phyloP scores from a whole-genome alignment of 2,113 vertebrate species.

The Halcyon senegalensis region DNA sequence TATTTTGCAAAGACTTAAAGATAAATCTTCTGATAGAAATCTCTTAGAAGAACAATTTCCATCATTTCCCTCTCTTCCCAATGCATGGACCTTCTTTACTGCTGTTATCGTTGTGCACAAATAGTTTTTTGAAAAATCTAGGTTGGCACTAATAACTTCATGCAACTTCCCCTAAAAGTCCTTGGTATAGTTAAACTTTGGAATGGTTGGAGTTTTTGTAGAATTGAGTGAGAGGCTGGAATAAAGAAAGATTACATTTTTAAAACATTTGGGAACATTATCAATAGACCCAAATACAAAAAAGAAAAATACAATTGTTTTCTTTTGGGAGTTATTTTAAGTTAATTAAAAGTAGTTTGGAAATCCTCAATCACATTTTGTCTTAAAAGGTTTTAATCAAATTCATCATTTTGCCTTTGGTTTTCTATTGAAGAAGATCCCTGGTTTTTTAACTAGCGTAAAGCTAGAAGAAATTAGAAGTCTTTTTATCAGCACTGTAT shows the following conservation, averaged over 20 bases:
- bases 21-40: constrained; percentile 1
- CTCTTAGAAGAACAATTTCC: constrained; percentile 2
- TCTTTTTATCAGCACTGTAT: neutral
- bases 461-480: neutral
- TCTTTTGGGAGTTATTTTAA: neutral
- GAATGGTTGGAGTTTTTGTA: neutral
- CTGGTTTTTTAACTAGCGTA: neutral
- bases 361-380: neutral
- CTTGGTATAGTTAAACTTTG: neutral
- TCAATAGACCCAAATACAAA: neutral
- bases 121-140: neutral
- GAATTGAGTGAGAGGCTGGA: neutral
- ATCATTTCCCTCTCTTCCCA: neutral
- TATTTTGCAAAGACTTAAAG: constrained; percentile 10
- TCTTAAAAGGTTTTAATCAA: neutral
- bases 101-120: neutral
- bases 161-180: neutral
- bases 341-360: neutral
- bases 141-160: neutral
- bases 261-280: neutral
- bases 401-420: neutral
- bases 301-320: neutral
- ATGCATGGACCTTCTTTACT: neutral
- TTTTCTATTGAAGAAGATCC: neutral
- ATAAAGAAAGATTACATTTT: neutral